A percentile compares a stretch with the other conserved stretches of the same genome.
Conservation (phyloP, 2,797 vertebrate genomes). For the Meriones psammophilus region DNA sequence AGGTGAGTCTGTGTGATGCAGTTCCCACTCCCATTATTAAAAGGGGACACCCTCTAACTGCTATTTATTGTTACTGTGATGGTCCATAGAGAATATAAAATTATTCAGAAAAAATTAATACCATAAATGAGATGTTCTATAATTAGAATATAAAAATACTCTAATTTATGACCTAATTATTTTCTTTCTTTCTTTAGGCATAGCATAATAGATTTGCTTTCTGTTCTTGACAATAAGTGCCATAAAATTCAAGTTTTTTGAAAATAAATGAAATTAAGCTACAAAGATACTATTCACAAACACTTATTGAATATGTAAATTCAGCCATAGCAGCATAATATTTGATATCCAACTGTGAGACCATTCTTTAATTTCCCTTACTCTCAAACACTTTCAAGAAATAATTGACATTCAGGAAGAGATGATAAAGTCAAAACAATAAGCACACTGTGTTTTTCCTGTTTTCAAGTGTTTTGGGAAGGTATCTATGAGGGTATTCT, state of each 20-base stretch:
- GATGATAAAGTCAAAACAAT: slow-evolving; percentile 25
- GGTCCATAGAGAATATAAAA: slow-evolving; percentile 39
- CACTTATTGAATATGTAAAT: slow-evolving; percentile 71
- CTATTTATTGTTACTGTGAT: not conserved
- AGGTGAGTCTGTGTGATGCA: no score
- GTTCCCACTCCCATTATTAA: no score
- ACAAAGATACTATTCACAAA: slow-evolving; percentile 54
- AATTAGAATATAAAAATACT: slow-evolving; percentile 58
- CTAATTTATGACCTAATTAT: slow-evolving; percentile 71
- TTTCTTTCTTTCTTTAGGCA: slow-evolving; percentile 60
- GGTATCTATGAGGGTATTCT: not conserved
- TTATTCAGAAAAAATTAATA: slow-evolving; percentile 10
- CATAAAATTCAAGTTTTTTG: slow-evolving; percentile 62
- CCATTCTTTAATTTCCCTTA: slow-evolving; percentile 44
- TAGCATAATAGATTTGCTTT: slow-evolving; percentile 55
- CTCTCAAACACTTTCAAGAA: slow-evolving; percentile 4
- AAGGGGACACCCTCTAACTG: no score
- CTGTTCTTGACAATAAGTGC: slow-evolving; percentile 44
- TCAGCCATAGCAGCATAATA: slow-evolving; percentile 28
- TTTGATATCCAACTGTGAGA: slow-evolving; percentile 49
- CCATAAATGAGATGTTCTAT: slow-evolving; percentile 17
- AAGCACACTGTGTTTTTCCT: not conserved
- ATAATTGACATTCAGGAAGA: slow-evolving; percentile 6
- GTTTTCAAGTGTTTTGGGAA: not conserved
- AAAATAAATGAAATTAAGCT: slow-evolving; percentile 68